A percentile compares a stretch with the other conserved stretches of the same genome.
These are phyloP conservation scores for Perithous albicinctus DNA, from an alignment of 2,888 invertebrate species.

Conservation along the genomic window DNA sequence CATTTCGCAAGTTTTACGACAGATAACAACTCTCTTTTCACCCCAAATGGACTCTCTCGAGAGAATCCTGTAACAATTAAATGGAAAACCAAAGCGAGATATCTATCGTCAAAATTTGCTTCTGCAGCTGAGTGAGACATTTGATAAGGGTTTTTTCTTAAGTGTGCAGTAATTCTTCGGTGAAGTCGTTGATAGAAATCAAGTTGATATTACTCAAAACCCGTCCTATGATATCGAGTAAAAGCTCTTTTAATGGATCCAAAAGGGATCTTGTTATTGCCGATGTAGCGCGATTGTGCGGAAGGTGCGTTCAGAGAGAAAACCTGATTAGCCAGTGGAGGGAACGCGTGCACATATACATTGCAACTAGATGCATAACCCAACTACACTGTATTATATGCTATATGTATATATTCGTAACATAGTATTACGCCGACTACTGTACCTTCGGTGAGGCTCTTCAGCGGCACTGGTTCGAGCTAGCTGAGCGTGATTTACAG, in stretches of 20 bases:
- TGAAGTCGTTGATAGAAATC: constrained; percentile 17
- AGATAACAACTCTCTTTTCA: background rate
- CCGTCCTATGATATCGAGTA: constrained; percentile 23
- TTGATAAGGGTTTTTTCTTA: background rate
- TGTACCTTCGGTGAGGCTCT: background rate
- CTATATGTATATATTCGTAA: background rate
- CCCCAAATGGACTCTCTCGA: background rate
- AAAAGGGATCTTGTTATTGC: constrained; percentile 55
- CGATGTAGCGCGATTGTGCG: constrained; percentile 48
- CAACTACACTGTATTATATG: background rate
- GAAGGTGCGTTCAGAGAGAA: constrained; percentile 37
- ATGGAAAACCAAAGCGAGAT: background rate
- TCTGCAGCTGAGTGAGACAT: constrained; percentile 1
- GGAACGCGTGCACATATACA: background rate
- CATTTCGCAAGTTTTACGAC: constrained; percentile 51
- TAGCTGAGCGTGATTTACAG: constrained; percentile 47
- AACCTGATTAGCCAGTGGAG: constrained; percentile 49
- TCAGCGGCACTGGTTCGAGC: background rate
- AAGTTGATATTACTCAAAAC: background rate
- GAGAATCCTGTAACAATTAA: background rate
- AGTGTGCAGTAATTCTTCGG: background rate
- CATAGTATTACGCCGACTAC: constrained; percentile 39
- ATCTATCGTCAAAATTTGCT: background rate
- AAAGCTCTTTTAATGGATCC: constrained; percentile 48
- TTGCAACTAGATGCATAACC: constrained; percentile 16